These are phyloP conservation scores for Aurelia coerulea DNA, from an alignment of 30 jellyfish, hydroid and myxozoan species.

Conservation along the genomic window DNA sequence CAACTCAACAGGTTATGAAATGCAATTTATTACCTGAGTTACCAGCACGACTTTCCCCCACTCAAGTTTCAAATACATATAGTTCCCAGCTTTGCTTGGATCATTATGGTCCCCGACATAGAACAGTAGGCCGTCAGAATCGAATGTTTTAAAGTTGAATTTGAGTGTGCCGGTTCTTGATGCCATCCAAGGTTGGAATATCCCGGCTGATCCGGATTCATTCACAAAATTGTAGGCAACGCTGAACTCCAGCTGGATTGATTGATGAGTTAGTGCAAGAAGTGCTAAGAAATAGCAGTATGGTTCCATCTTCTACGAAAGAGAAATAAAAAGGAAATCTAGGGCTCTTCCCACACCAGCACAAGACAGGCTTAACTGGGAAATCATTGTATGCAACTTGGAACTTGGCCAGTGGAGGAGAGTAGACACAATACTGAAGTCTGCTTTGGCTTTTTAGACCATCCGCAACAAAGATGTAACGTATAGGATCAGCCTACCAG, in stretches of 20 bases:
- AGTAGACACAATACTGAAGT: too few relatives aligned
- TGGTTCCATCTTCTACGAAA: too few relatives aligned
- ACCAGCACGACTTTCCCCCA: conserved; percentile 67
- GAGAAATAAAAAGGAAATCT: too few relatives aligned
- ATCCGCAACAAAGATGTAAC: too few relatives aligned
- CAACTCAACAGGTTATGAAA: too few relatives aligned
- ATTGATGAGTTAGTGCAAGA: neutral
- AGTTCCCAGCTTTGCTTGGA: conserved; percentile 57
- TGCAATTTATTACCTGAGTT: conserved; percentile 35
- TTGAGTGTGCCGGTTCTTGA: conserved; percentile 66
- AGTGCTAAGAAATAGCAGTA: neutral
- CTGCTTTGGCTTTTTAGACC: too few relatives aligned
- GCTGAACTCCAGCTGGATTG: conserved; percentile 31
- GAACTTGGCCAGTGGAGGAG: too few relatives aligned
- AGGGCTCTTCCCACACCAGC: too few relatives aligned
- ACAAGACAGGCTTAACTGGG: too few relatives aligned
- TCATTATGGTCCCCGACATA: conserved; percentile 63
- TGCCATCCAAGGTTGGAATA: conserved; percentile 72
- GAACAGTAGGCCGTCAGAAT: conserved; percentile 64
- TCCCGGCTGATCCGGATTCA: conserved; percentile 50
- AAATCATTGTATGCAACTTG: too few relatives aligned
- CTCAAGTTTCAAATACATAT: conserved; percentile 56
- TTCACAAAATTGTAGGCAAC: conserved; percentile 43
- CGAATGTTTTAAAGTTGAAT: conserved; percentile 67
- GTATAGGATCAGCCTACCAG: too few relatives aligned